Percentiles rank a stretch among this genome's conserved stretches.
These are phyloP conservation scores for Spongilla lacustris DNA, from an alignment of 37 sponge, comb jelly and placozoan species.

Conservation along the genomic window DNA sequence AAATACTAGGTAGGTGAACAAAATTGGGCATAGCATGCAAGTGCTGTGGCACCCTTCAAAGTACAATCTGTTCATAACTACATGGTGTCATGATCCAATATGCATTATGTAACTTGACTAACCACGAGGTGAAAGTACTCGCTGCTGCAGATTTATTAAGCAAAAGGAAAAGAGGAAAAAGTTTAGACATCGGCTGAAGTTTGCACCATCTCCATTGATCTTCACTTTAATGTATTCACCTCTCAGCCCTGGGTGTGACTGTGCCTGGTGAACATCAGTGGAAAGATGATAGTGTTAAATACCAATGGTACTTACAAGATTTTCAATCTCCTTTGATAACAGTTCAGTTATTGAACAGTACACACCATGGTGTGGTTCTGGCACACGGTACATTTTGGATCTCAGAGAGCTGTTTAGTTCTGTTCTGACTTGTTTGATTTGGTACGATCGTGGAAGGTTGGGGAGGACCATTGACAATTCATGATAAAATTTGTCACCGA, in stretches of 20 bases:
- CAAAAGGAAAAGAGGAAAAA: background rate
- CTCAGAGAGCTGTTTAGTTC: constrained; percentile 32
- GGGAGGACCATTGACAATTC: background rate
- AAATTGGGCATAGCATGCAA: no score
- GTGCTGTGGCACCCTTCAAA: background rate
- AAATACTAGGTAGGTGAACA: no score
- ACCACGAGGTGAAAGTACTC: background rate
- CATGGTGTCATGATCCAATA: no score
- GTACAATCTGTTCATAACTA: background rate
- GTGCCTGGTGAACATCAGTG: background rate
- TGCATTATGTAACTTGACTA: background rate
- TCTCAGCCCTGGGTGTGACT: background rate
- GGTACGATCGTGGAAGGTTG: constrained; percentile 11
- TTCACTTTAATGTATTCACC: background rate
- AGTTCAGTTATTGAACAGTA: background rate
- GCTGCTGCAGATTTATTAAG: background rate
- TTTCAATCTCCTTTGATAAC: background rate
- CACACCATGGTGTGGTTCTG: background rate
- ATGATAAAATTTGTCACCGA: constrained; percentile 7
- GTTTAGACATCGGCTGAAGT: background rate
- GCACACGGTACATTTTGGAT: background rate
- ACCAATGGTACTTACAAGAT: background rate
- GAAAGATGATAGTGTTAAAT: background rate
- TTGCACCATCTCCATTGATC: background rate
- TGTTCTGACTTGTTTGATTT: constrained; percentile 72